Evolutionary conservation across 2,888 invertebrate genomes (phyloP), one percentile per base, ranked within the genome.

Genomic region (Machimus rusticus): DNA sequence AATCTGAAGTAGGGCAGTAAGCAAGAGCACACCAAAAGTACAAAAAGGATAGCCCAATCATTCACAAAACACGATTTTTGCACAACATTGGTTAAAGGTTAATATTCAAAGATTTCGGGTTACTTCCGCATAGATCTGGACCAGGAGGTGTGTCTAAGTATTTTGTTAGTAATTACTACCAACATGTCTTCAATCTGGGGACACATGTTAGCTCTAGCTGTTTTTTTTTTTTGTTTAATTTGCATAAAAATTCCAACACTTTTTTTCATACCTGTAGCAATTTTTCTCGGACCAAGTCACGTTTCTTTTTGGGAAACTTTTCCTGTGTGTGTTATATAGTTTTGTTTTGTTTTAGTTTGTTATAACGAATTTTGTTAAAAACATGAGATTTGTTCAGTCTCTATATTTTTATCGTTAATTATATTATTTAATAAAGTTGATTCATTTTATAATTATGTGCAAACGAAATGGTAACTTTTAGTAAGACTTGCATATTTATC

Each of bases 221-320:
- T 55, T n/a, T 23, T 23, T 23, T 8, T 57, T 19, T 76, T 57
- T 34, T 34, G 34, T 51, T 82, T 82, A 82, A 19, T 57, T 55
- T 78, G 66, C 66, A 66, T 23, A 66, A 23, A 37, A 76, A 82
- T 34, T 85, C 74, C 31, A 85, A 85, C 43, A 85, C 74, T 74
- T 85, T 78, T 57, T 31, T 87, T 89, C 91, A 90, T 91, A 91
- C 91, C 91, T 91, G 90, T 37, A 94, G 94, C 93, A 94, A 94
- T 93, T 94, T 94, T 93, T 95, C 95, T 93, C 95, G 95, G 92
- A 96, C 95, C 94, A 95, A 94, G 94, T 96, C 96, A 93, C 95
- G 95, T 95, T 95, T 96, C 95, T 96, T 96, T 94, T 95, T 95
- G 92, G 96, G 96, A 94, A 95, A 95, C 94, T 95, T 95, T 94